A percentile compares a stretch with the other conserved stretches of the same genome.
phyloP scores from a whole-genome alignment of 30 jellyfish, hydroid and myxozoan genomes.

The Cassiopea xamachana region DNA sequence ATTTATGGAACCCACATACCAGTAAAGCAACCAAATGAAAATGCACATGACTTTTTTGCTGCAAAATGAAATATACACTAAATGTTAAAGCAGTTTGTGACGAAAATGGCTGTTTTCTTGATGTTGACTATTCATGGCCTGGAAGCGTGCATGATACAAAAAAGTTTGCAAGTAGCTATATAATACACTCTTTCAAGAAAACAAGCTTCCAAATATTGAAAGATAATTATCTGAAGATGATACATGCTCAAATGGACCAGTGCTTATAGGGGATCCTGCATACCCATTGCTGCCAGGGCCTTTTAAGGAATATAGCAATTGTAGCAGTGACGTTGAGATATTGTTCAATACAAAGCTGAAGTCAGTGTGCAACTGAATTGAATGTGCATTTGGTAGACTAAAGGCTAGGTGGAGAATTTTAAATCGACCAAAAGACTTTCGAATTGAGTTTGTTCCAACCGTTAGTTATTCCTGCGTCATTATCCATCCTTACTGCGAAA shows the following conservation, averaged over 20 bases:
- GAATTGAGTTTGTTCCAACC: constrained; percentile 23
- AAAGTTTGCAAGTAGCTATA: constrained; percentile 45
- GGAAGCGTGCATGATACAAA: constrained; percentile 85
- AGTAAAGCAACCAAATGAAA: constrained; percentile 74
- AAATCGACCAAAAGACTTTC: constrained; percentile 59
- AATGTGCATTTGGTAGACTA: constrained; percentile 84
- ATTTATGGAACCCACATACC: constrained; percentile 86
- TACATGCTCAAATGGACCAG: constrained; percentile 57
- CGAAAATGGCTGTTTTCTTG: constrained; percentile 60
- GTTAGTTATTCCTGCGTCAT: constrained; percentile 64
- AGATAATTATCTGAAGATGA: constrained; percentile 64
- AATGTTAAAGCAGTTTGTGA: constrained; percentile 83
- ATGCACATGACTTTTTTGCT: constrained; percentile 82
- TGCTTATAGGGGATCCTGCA: constrained; percentile 82
- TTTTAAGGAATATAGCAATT: background rate
- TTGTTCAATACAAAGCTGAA: constrained; percentile 51
- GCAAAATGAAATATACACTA: constrained; percentile 68
- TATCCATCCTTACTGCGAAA: constrained; percentile 69
- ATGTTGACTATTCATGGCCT: constrained; percentile 76
- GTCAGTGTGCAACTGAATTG: constrained; percentile 70
- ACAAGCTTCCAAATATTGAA: constrained; percentile 32
- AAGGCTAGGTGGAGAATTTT: constrained; percentile 71
- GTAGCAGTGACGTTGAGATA: background rate
- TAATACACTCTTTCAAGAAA: constrained; percentile 38
- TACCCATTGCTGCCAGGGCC: constrained; percentile 75